Evolutionary conservation across 2,113 vertebrate species (phyloP).

Genomic region (Trematocara variabile): DNA sequence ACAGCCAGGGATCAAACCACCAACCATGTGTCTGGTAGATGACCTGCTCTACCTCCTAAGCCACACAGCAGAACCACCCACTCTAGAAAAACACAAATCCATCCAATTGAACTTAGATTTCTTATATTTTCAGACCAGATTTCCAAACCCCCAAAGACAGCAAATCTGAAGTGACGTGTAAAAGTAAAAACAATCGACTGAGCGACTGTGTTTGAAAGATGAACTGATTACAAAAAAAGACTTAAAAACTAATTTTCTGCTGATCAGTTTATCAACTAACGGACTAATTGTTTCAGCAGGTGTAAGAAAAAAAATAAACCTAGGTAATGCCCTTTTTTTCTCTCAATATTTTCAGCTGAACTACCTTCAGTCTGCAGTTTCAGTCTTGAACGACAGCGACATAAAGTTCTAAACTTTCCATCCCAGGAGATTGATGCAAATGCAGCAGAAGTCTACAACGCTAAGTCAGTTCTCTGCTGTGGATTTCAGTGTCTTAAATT

Average conservation of each 20-base stretch:
- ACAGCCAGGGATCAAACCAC: neutral
- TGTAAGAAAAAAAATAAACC: neutral
- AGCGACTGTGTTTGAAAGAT: neutral
- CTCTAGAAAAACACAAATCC: rapidly evolving
- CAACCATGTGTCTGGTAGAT: neutral
- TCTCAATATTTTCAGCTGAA: neutral
- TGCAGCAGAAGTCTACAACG: neutral
- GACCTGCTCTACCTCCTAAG: neutral
- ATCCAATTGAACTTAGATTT: neutral
- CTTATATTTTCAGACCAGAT: neutral
- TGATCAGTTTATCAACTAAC: neutral
- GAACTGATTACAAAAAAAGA: neutral
- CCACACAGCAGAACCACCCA: neutral
- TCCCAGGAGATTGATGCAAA: neutral
- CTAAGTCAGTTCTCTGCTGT: neutral
- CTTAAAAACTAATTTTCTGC: neutral
- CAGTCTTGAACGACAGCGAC: neutral
- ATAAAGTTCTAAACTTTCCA: neutral
- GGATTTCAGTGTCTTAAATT: conserved; percentile 6
- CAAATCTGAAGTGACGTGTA: neutral
- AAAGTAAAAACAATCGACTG: rapidly evolving
- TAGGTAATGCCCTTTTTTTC: neutral
- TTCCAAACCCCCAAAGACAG: neutral
- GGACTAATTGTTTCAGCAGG: neutral
- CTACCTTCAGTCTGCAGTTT: neutral